A percentile compares a stretch with the other conserved stretches of the same genome.
phyloP scores from a whole-genome alignment of 2,797 vertebrate genomes.

The Dromococcyx pavoninus region DNA sequence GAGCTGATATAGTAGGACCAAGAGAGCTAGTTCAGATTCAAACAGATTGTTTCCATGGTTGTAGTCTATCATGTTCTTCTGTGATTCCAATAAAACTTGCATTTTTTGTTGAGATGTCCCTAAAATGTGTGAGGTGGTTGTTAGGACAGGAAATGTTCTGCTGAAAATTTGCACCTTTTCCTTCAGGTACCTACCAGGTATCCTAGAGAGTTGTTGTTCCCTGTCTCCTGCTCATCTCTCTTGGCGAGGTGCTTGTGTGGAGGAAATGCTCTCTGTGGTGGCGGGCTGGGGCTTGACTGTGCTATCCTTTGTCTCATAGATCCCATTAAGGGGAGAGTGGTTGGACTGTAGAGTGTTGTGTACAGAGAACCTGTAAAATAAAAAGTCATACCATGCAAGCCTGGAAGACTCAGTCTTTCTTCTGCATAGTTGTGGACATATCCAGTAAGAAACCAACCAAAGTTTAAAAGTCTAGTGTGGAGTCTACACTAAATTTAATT shows the following conservation, averaged over 20 bases:
- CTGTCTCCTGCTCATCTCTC: not conserved
- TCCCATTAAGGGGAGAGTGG: not conserved
- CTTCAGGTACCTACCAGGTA: not conserved
- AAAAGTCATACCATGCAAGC: rapidly evolving
- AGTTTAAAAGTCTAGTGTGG: not conserved
- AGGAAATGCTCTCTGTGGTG: not conserved
- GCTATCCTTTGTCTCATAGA: rapidly evolving
- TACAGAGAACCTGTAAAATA: rapidly evolving
- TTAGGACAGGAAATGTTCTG: not conserved
- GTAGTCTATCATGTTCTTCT: not conserved
- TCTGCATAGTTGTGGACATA: rapidly evolving
- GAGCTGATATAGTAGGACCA: not conserved
- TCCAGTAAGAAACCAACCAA: not conserved
- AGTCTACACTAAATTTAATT: not conserved
- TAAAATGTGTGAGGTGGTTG: rapidly evolving
- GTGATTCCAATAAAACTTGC: not conserved
- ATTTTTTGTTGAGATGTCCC: not conserved
- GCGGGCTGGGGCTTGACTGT: not conserved
- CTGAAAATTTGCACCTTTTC: not conserved
- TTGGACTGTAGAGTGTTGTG: not conserved
- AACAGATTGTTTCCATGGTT: not conserved
- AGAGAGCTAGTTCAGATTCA: not conserved
- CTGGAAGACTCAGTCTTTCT: not conserved
- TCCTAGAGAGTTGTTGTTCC: not conserved
- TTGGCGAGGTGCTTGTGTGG: not conserved